Percentiles rank a stretch among this genome's conserved stretches.
Conservation (phyloP, 2,888 invertebrate genomes). For the Drosophila emarginata region DNA sequence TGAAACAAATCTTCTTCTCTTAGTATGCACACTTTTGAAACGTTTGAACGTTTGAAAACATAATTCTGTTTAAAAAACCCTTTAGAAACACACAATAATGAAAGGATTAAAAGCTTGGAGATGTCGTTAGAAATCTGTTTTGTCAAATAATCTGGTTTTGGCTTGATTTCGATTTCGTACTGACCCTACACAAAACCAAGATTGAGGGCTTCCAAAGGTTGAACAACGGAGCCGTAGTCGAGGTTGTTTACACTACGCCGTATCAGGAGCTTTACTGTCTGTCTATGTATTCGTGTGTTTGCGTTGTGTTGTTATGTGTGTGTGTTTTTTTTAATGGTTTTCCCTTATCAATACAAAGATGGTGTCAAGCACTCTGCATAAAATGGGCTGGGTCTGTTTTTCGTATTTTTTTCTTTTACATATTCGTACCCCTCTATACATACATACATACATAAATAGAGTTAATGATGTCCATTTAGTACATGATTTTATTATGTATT, state of each 20-base stretch:
- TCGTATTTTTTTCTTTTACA: neutral
- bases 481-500: neutral
- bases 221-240: constrained; percentile 35
- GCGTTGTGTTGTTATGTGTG: neutral
- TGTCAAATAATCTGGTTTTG: neutral
- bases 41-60: too few species aligned
- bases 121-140: neutral
- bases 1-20: too few species aligned
- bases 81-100: neutral
- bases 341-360: constrained; percentile 56
- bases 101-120: neutral
- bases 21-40: too few species aligned
- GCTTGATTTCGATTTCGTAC: constrained; percentile 17
- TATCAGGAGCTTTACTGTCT: constrained; percentile 40
- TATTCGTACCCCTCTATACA: constrained; percentile 4
- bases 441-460: constrained; percentile 1
- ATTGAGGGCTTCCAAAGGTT: neutral
- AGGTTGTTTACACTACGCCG: constrained; percentile 59
- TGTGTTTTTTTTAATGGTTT: constrained; percentile 22
- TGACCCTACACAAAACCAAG: constrained; percentile 46
- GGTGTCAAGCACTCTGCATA: constrained; percentile 65
- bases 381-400: constrained; percentile 51
- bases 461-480: neutral
- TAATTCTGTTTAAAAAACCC: neutral
- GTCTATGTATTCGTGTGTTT: constrained; percentile 4